Evolutionary conservation across 2,888 invertebrate genomes (phyloP).

Genomic region (Andrena marginata): DNA sequence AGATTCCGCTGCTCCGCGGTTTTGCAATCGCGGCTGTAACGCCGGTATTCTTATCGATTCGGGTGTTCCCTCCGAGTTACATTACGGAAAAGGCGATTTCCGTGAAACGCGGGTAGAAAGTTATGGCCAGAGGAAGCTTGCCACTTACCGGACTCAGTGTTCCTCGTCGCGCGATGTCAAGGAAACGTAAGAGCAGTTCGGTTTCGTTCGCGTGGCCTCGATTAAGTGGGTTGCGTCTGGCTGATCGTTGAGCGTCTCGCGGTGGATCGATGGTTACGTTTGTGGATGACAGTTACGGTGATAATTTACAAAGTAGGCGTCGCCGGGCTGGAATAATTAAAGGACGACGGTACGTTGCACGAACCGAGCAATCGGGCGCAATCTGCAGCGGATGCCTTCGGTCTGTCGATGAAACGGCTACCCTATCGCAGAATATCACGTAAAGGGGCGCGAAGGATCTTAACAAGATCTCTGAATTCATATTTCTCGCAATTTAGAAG

Average conservation of each 20-base stretch:
- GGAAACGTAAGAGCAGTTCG: background rate
- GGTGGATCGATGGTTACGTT: slow-evolving; percentile 52
- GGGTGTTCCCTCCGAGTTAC: too few relatives aligned
- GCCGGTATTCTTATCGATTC: background rate
- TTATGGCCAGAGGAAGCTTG: background rate
- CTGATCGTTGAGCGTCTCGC: slow-evolving; percentile 40
- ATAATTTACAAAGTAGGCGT: slow-evolving; percentile 65
- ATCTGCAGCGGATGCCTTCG: slow-evolving; percentile 23
- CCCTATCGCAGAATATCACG: background rate
- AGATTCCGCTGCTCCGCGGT: background rate
- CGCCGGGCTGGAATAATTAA: slow-evolving; percentile 57
- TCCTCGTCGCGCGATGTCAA: background rate
- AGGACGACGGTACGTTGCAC: slow-evolving; percentile 24
- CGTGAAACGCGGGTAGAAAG: background rate
- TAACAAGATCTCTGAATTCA: background rate
- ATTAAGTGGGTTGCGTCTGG: background rate
- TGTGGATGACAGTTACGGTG: slow-evolving; percentile 45
- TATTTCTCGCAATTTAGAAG: background rate
- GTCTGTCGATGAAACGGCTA: background rate
- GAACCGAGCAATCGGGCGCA: slow-evolving; percentile 32
- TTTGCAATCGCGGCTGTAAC: background rate
- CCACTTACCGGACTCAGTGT: background rate
- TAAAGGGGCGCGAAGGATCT: background rate
- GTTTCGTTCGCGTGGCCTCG: background rate
- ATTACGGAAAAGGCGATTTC: background rate